phyloP scores from a whole-genome alignment of 1,140 invertebrate genomes.

The Cephus cinctus region DNA sequence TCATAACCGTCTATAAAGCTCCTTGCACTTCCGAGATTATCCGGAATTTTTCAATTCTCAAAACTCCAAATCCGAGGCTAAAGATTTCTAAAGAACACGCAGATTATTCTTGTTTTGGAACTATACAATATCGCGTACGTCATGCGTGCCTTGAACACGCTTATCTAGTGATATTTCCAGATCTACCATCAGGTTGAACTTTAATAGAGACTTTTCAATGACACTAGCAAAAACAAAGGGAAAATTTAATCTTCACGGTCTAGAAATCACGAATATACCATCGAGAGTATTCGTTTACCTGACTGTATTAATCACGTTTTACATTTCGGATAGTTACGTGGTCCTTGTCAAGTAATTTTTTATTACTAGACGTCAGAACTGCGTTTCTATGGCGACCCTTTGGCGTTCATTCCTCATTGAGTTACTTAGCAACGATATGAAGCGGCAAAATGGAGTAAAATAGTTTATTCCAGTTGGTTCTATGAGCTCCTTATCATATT shows the following conservation, averaged over 20 bases:
- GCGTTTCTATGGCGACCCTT: conserved; percentile 1
- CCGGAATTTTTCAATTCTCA: conserved; percentile 8
- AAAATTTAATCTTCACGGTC: too few species aligned
- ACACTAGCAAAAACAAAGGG: too few species aligned
- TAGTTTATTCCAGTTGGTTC: background rate
- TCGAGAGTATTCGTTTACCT: too few species aligned
- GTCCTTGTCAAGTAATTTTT: background rate
- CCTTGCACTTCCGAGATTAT: conserved; percentile 3
- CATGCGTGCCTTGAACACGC: conserved; percentile 20
- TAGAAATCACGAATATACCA: too few species aligned
- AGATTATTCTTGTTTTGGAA: conserved; percentile 31
- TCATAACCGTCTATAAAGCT: too few species aligned
- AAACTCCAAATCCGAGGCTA: background rate
- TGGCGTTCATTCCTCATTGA: background rate
- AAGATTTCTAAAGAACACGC: background rate
- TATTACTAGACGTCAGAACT: background rate
- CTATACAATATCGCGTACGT: conserved; percentile 33
- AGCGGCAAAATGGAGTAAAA: background rate
- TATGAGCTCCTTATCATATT: too few species aligned
- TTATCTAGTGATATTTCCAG: conserved; percentile 22
- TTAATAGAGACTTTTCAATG: background rate
- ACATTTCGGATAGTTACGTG: background rate
- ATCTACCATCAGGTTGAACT: conserved; percentile 4
- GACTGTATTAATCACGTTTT: background rate
- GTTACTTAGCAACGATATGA: background rate